phyloP scores from a whole-genome alignment of 2,113 vertebrate genomes.

The Chionodraco myersi region DNA sequence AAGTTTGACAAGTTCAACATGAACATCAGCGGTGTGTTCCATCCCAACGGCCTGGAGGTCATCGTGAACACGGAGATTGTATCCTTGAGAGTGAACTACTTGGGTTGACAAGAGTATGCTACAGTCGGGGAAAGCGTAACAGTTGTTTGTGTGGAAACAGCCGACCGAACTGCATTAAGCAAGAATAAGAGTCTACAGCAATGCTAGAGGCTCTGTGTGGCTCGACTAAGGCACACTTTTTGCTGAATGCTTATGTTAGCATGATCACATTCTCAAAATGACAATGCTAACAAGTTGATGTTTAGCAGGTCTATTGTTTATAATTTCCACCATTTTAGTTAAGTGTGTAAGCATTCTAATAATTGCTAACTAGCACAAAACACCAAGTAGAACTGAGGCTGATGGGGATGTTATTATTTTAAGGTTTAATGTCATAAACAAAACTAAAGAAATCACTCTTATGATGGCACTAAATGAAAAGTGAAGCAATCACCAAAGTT shows the following conservation, averaged over 20 bases:
- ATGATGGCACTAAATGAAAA: too few species aligned
- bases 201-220: neutral
- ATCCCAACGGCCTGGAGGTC: constrained; percentile 96
- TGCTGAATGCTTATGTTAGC: neutral
- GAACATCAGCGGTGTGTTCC: constrained; percentile 99
- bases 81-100: constrained; percentile 83
- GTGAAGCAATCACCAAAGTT: too few species aligned
- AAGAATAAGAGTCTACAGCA: neutral
- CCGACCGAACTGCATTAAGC: neutral
- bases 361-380: too few species aligned
- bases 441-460: too few species aligned
- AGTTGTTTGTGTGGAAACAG: neutral
- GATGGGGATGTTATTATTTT: too few species aligned
- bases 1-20: constrained; percentile 99
- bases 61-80: constrained; percentile 99
- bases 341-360: too few species aligned
- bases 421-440: too few species aligned
- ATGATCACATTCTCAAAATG: neutral
- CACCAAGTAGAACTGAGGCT: too few species aligned
- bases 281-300: too few species aligned
- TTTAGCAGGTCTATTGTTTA: too few species aligned
- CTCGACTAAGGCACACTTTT: neutral
- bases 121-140: too few species aligned
- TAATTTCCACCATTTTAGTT: too few species aligned
- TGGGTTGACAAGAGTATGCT: neutral